Conservation (phyloP, 2,888 invertebrate species). For the Pediacus dermestoides region DNA sequence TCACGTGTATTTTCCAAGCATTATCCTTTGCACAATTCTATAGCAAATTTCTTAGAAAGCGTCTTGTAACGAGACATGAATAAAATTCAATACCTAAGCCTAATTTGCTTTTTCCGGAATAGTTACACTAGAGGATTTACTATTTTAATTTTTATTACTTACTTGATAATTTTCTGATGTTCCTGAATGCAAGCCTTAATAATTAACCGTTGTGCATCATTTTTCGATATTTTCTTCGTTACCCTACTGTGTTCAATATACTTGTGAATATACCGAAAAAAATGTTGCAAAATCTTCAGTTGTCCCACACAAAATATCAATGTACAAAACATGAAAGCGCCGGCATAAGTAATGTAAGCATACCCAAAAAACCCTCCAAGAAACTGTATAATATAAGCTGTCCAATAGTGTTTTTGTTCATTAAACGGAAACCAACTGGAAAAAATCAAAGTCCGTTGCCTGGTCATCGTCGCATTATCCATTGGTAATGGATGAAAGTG, state of each 20-base stretch:
- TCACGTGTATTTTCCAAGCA: too few relatives aligned
- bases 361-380: conserved; percentile 3
- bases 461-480: neutral
- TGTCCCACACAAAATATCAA: conserved; percentile 3
- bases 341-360: conserved; percentile 1
- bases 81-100: too few relatives aligned
- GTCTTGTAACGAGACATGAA: too few relatives aligned
- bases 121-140: too few relatives aligned
- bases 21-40: too few relatives aligned
- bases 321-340: conserved; percentile 1
- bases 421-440: conserved; percentile 1
- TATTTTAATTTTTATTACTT: neutral
- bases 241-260: neutral
- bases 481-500: neutral
- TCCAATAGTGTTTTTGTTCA: conserved; percentile 1
- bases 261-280: neutral
- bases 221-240: neutral
- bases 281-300: conserved; percentile 3
- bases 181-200: neutral
- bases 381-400: conserved; percentile 1
- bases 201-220: neutral
- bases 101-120: too few relatives aligned
- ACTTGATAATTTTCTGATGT: conserved; percentile 4
- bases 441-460: neutral
- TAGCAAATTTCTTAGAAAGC: too few relatives aligned